Conservation (phyloP, 2,797 vertebrate species). For the Thamnophis elegans region DNA sequence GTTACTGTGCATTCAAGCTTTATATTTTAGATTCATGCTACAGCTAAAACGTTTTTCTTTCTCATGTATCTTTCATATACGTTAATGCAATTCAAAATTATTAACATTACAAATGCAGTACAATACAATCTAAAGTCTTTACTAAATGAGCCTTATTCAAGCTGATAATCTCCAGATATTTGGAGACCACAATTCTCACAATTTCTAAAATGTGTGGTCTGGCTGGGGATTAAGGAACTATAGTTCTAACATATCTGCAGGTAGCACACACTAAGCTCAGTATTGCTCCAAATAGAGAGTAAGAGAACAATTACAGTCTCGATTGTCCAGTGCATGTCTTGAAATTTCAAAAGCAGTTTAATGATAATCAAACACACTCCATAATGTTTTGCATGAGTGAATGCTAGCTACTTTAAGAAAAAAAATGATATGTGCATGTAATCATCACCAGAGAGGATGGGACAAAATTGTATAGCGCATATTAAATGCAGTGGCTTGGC, state of each 20-base stretch:
- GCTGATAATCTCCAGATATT: not conserved
- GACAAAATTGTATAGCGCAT: slow-evolving; percentile 14
- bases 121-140: not conserved
- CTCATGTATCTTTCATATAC: not conserved
- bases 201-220: not conserved
- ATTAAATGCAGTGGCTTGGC: not conserved
- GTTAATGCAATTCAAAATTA: not conserved
- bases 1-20: not conserved
- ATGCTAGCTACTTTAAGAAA: not conserved
- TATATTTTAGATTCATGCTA: not conserved
- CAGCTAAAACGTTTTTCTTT: not conserved
- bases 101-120: not conserved
- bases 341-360: not conserved
- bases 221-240: not conserved
- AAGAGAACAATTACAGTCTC: not conserved
- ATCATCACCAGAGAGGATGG: slow-evolving; percentile 6
- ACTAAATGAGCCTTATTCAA: not conserved
- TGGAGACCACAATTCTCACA: not conserved
- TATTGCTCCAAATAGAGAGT: not conserved
- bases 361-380: not conserved
- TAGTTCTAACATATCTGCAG: not conserved
- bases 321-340: not conserved
- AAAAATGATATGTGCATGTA: not conserved
- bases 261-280: not conserved
- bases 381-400: not conserved